Base-by-base conservation (phyloP, 2,113 vertebrate species). In the Prunella fulvescens region DNA sequence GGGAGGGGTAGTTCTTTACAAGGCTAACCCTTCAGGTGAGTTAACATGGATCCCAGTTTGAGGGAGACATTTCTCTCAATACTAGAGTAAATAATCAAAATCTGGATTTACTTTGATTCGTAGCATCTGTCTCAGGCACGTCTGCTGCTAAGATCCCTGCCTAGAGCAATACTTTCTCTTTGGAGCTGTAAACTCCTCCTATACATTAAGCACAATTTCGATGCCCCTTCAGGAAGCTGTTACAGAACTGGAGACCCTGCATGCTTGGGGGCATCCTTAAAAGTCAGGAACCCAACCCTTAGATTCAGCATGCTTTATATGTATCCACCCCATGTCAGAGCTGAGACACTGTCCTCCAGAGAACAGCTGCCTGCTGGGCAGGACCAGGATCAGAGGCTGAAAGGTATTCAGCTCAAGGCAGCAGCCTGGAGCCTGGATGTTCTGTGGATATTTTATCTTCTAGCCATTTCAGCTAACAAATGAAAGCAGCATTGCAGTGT, bases 151-250 rank as follows among this genome's bases (percentile, higher is more conserved):
- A 37, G 7, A 28, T 85, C 35, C 12, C 26, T 65, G 31, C 33
- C 79, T 26, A 26, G 50, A 45, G 9, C 0, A 0, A 20, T 12
- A 18, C 15, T 22, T 88, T 62, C 44, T 48, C 6, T 70, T 81
- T 39, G 33, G 39, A 70, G 11, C 9, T n/a, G 3, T n/a, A 37
- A 76, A 72, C 4, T 81, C 60, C 35, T 90, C 45, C 16, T 56
- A 24, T 7, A 26, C 4, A 7, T 54, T 35, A 12, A 0, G 0
- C 5, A 20, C 12, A 28, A 17, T 62, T 71, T 62, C 0, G 1
- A 31, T 19, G 9, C 3, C 29, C 15, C 19, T 87, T 64, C 25
- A 28, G 61, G 18, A 90, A 53, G 10, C 7, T 81, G 7, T 26
- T 56, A n/a, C 11, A 56, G 37, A 18, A 62, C 0, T 39, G 42